Conservation (phyloP, 2,113 vertebrate genomes). For the Podarcis muralis region DNA sequence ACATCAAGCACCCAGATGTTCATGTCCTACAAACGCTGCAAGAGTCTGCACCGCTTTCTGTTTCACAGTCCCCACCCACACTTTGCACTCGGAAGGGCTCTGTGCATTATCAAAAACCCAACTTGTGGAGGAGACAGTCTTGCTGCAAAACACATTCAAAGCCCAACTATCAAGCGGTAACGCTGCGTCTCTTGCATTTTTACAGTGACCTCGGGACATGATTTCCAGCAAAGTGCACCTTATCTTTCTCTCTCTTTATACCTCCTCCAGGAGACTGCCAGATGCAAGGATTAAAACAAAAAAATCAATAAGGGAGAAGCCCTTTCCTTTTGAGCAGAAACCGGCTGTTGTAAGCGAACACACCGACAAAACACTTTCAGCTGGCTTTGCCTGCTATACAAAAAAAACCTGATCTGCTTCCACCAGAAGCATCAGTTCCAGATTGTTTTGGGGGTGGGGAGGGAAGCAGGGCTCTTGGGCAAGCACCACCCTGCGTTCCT, state of each 20-base stretch:
- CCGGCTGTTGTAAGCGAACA: not conserved
- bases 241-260: not conserved
- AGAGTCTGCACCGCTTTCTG: conserved; percentile 44
- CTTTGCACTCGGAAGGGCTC: conserved; percentile 22
- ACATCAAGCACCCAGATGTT: not conserved
- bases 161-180: not conserved
- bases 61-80: not conserved
- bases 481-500: not conserved
- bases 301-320: conserved; percentile 27
- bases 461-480: not conserved
- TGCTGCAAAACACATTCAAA: not conserved
- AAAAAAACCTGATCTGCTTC: not conserved
- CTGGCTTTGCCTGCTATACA: not conserved
- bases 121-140: not conserved
- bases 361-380: too few species aligned
- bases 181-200: not conserved
- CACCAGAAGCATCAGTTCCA: not conserved
- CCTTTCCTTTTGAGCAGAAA: conserved; percentile 14
- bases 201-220: not conserved
- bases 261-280: not conserved
- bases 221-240: conserved; percentile 19
- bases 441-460: not conserved
- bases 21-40: conserved; percentile 46
- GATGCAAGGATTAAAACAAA: not conserved
- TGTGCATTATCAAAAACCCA: conserved; percentile 6